Percentiles rank a stretch among this genome's conserved stretches.
Conservation (phyloP, 2,888 invertebrate species). For the Enchytraeus crypticus region DNA sequence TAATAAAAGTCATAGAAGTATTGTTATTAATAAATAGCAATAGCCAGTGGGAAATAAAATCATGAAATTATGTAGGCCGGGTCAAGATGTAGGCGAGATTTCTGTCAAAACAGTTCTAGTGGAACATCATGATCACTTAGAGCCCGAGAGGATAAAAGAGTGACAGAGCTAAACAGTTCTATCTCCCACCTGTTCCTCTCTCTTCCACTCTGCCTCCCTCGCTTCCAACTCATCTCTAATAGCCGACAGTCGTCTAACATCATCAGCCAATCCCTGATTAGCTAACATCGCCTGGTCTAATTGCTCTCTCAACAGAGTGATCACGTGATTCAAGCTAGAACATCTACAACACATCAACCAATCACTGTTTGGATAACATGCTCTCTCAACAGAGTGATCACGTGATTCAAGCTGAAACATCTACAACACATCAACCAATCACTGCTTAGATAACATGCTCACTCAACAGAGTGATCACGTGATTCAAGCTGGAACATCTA, state of each 20-base stretch:
- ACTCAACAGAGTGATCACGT: not conserved
- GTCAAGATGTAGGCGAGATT: no score
- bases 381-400: conserved; percentile 1
- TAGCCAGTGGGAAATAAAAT: no score
- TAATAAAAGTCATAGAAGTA: no score
- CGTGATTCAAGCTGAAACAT: not conserved
- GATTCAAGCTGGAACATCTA: not conserved
- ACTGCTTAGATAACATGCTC: conserved; percentile 1
- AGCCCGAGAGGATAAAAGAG: no score
- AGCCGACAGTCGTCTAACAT: not conserved
- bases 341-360: not conserved
- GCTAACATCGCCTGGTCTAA: conserved; percentile 1
- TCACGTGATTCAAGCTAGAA: not conserved
- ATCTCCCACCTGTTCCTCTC: conserved; percentile 7
- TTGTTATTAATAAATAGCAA: no score
- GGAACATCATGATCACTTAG: no score
- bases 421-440: not conserved
- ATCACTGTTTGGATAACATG: not conserved
- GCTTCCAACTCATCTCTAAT: not conserved
- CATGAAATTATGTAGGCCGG: no score
- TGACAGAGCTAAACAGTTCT: no score
- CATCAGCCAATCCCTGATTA: conserved; percentile 1
- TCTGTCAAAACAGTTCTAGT: no score
- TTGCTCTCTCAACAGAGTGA: conserved; percentile 5
- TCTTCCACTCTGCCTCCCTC: conserved; percentile 1